Evolutionary conservation across 2,888 invertebrate genomes (phyloP).

Genomic region (Melieria crassipennis): DNA sequence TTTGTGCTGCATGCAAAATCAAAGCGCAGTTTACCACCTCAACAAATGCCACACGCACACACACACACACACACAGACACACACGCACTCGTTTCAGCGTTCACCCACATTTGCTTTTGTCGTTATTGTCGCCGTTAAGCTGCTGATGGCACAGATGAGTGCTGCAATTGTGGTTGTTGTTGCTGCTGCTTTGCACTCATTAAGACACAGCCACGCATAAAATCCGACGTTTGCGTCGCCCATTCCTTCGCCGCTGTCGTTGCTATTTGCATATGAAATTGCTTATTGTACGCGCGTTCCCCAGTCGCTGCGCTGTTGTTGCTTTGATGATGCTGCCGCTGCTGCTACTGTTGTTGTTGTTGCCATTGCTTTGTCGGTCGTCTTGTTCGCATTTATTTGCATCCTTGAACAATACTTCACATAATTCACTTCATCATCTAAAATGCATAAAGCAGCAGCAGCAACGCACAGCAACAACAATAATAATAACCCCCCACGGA

Average conservation of each 20-base stretch:
- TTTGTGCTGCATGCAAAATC: slow-evolving; percentile 32
- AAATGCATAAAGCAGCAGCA: slow-evolving; percentile 6
- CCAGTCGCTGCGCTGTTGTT: too few species aligned
- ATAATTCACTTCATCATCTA: slow-evolving; percentile 39
- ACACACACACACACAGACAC: too few species aligned
- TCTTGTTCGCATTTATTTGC: slow-evolving; percentile 39
- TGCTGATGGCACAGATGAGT: too few species aligned
- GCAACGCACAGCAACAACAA: too few species aligned
- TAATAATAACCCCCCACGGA: too few species aligned
- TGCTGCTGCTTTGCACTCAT: slow-evolving; percentile 20
- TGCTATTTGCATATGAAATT: too few species aligned
- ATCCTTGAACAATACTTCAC: slow-evolving; percentile 44
- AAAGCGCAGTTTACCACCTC: slow-evolving; percentile 27
- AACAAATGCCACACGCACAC: not conserved
- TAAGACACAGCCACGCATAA: slow-evolving; percentile 32
- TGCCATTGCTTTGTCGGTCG: not conserved
- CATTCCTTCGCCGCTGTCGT: too few species aligned
- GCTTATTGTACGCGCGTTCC: too few species aligned
- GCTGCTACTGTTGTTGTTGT: too few species aligned
- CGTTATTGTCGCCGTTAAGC: too few species aligned
- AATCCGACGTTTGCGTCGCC: slow-evolving; percentile 21
- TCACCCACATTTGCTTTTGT: not conserved
- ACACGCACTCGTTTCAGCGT: not conserved
- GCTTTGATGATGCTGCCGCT: too few species aligned
- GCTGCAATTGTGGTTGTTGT: too few species aligned